Evolutionary conservation across 2,797 vertebrate genomes (phyloP).

Genomic region (Phoebastria nigripes): DNA sequence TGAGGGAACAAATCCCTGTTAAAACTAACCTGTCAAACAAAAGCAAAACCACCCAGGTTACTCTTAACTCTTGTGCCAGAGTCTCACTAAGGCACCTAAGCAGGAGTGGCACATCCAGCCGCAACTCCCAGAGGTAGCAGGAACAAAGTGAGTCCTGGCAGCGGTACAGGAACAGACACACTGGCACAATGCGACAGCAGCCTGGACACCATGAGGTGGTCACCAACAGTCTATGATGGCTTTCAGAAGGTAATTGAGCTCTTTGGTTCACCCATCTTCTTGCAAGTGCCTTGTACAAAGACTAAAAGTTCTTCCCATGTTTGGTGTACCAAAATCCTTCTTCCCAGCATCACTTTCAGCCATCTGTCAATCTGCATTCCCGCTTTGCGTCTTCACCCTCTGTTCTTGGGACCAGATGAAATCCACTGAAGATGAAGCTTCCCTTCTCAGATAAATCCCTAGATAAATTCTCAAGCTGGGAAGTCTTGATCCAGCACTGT

Average conservation of each 20-base stretch:
- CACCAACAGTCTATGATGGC: rapidly evolving
- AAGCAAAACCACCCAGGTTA: not conserved
- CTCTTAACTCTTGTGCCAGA: not conserved
- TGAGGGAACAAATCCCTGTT: not conserved
- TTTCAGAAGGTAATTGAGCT: not conserved
- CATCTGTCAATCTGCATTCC: not conserved
- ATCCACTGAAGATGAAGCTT: not conserved
- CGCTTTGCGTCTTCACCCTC: not conserved
- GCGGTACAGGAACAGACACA: rapidly evolving
- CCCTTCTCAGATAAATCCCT: not conserved
- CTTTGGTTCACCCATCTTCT: not conserved
- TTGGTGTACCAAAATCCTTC: not conserved
- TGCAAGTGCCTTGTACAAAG: not conserved
- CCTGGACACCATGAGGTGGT: not conserved
- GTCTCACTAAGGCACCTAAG: not conserved
- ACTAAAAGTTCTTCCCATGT: not conserved
- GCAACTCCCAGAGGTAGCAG: not conserved
- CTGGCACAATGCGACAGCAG: not conserved
- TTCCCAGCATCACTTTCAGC: not conserved
- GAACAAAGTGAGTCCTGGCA: not conserved
- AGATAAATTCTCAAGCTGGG: not conserved
- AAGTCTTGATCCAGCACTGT: not conserved
- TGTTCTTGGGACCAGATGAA: not conserved
- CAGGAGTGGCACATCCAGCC: not conserved
- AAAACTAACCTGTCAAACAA: not conserved